Evolutionary conservation across 1,140 invertebrate species (phyloP), one percentile per base, ranked within the genome.

Genomic region (Bombus terrestris): DNA sequence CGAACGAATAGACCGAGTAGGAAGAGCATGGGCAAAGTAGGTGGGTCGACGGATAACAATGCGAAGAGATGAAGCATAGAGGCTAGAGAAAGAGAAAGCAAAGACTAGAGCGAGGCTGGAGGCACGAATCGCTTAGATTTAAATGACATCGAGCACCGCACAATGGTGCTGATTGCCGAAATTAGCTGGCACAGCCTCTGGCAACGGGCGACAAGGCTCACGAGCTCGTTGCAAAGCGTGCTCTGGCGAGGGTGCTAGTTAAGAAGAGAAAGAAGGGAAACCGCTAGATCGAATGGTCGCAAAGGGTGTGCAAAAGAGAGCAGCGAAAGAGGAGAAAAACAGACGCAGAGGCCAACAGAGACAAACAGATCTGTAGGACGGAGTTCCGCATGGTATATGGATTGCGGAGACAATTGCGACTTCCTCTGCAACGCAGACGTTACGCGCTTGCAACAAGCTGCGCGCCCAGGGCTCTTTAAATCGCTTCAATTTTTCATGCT

Each of bases 111-210:
- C 39, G n/a, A 53, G 57, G 53, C 74, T 47, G 53, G 62, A 32
- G 47, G 62, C 47, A 72, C 83, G 78, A 86, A 89, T 89, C 88
- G 85, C 62, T 89, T 89, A 81, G 85, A 89, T 89, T 89, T 89
- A 89, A 89, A 77, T 85, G 88, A 89, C 88, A 89, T 83, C 77
- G 90, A 87, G 85, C 66, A 77, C 28, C n/a, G 85, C 73, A 93
- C 91, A 93, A 93, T 92, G 86, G 91, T 73, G 88, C 86, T 92
- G 92, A 93, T 93, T 93, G 90, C 90, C 88, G 86, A 91, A 93
- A 93, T 93, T 93, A 93, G 90, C 87, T 85, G 86, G 85, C 81
- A 83, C 82, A 82, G 87, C 85, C 85, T 91, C 85, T 88, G 80
- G 86, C 80, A 64, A 71, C 59, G 53, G 66, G n/a, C 32, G 32